Evolutionary conservation across 2,113 vertebrate species (phyloP).

Genomic region (Petaurus breviceps): DNA sequence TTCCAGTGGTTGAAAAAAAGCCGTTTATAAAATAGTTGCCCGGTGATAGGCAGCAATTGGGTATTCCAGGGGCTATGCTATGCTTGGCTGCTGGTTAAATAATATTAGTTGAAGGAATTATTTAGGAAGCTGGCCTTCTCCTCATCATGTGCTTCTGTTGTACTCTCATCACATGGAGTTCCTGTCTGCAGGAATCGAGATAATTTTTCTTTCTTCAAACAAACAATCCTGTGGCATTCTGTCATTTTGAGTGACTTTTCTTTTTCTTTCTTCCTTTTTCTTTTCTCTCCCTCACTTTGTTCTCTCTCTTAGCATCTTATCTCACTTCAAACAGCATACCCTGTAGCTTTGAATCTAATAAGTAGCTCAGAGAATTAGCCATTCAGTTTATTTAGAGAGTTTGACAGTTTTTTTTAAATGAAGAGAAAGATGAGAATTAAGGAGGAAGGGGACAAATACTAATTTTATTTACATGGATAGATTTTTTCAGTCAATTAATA

Average conservation of each 20-base stretch:
- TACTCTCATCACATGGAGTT: constrained; percentile 16
- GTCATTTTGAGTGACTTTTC: neutral
- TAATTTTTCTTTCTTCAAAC: constrained; percentile 33
- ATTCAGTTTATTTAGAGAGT: neutral
- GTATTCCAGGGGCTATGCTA: constrained; percentile 13
- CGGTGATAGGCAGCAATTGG: constrained; percentile 69
- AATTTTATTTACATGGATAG: neutral
- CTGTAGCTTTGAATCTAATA: neutral
- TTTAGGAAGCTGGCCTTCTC: constrained; percentile 31
- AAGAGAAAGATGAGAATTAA: neutral
- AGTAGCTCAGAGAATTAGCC: neutral
- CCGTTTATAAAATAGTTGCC: constrained; percentile 57
- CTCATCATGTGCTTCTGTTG: neutral
- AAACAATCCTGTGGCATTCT: neutral
- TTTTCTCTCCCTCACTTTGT: neutral
- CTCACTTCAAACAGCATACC: neutral
- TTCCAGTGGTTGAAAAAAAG: constrained; percentile 65
- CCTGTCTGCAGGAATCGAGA: neutral
- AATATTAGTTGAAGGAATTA: constrained; percentile 46
- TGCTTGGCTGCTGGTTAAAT: constrained; percentile 40
- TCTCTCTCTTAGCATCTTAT: neutral
- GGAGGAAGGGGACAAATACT: neutral
- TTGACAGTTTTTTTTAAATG: neutral
- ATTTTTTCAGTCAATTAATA: neutral
- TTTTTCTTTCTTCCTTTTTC: neutral